Base-by-base conservation (phyloP, 2,797 vertebrate genomes). In the Ptychadena robeensis region DNA sequence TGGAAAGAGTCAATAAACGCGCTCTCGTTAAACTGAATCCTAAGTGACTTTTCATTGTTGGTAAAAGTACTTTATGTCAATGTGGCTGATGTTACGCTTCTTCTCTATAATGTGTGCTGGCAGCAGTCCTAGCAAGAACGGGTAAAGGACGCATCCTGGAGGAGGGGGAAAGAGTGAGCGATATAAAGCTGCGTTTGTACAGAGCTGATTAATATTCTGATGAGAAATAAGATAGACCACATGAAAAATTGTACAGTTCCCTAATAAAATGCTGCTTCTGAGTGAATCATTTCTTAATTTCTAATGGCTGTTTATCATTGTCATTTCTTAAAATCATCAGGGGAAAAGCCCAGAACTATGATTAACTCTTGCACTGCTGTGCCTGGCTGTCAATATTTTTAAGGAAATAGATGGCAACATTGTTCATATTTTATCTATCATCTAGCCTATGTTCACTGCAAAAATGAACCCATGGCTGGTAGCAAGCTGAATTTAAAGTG, bases 201-300 rank as follows among this genome's bases (percentile, higher is more conserved):
- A 8, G 9, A 71, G 72, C 30, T 83, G 74, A 78, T 83, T 74
- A 79, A 83, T 83, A 72, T 73, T 83, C 74, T 40, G 81, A 83
- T 79, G 68, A 83, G 66, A 38, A 53, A 72, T n/a, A 79, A 72
- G 81, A 83, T 78, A 79, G 68, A 63, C 48, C 18, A 44, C 38
- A 71, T 78, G 68, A 83, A 78, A 79, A 72, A 83, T 73, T 11
- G 31, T 59, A 48, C 40, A 38, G n/a, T 5, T 57, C 67, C 30
- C 18, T 65, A 83, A 78, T 79, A 83, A 78, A 72, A 64, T 11
- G 28, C 53, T 34, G 59, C 68, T 72, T 31, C 57, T 25, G 15
- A 53, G 65, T 73, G 59, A 83, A 66, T 78, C 53, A 78, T 78
- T 53, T 31, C 74, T 72, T 83, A 78, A 83, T 78, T n/a, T n/a